phyloP scores from a whole-genome alignment of 2,888 invertebrate species.

The Julus scanicus region DNA sequence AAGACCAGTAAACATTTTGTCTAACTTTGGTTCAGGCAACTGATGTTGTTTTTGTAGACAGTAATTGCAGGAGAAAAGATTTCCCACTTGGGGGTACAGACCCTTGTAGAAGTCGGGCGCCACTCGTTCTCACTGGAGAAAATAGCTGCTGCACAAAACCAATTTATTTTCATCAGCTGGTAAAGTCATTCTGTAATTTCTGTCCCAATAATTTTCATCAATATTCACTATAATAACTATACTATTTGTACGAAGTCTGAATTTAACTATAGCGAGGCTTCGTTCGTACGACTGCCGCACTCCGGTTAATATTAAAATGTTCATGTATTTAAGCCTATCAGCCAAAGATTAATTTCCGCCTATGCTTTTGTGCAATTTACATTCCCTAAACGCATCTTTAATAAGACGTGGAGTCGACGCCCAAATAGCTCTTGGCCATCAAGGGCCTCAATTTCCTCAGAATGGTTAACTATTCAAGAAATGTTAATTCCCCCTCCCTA shows the following conservation, averaged over 20 bases:
- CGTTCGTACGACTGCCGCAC: background rate
- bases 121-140: background rate
- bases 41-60: background rate
- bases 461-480: background rate
- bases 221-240: background rate
- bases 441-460: background rate
- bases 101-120: background rate
- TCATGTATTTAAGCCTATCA: background rate
- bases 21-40: too few relatives aligned
- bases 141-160: background rate
- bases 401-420: background rate
- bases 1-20: too few relatives aligned
- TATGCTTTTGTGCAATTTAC: background rate
- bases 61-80: background rate
- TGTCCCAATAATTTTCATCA: background rate
- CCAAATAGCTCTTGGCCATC: background rate
- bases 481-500: background rate
- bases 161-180: background rate
- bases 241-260: too few relatives aligned
- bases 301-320: background rate
- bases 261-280: background rate
- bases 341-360: background rate
- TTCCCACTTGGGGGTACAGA: background rate
- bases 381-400: background rate
- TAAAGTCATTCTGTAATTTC: background rate